Conservation (phyloP, 2,797 vertebrate genomes). For the Melanotaenia parkinsoni region DNA sequence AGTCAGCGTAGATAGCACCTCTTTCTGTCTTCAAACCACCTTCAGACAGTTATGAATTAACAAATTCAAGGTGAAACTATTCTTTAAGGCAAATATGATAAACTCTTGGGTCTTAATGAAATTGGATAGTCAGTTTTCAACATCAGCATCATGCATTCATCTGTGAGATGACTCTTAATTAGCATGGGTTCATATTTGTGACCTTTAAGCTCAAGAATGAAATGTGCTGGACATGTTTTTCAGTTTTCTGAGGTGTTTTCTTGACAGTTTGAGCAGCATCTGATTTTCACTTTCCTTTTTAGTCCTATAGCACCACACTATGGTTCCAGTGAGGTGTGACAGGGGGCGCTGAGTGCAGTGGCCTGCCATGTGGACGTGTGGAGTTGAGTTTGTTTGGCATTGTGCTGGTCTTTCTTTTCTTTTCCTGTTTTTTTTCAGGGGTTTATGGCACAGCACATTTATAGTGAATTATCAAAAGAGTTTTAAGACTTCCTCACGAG, state of each 20-base stretch:
- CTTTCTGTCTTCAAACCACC: constrained; percentile 30
- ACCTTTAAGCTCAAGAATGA: constrained; percentile 22
- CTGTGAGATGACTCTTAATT: constrained; percentile 30
- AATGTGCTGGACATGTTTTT: constrained; percentile 21
- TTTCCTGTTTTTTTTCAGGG: not conserved
- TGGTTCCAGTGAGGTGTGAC: constrained; percentile 36
- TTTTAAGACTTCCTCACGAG: not conserved
- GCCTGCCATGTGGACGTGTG: not conserved
- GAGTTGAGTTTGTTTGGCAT: constrained; percentile 15
- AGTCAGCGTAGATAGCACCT: constrained; percentile 1
- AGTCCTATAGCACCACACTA: constrained; percentile 68
- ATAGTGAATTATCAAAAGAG: not conserved
- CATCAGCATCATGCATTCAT: constrained; percentile 1
- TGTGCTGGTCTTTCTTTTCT: constrained; percentile 6
- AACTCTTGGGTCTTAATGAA: constrained; percentile 39
- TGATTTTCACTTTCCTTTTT: not conserved
- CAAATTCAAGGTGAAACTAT: constrained; percentile 15
- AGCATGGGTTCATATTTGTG: constrained; percentile 31
- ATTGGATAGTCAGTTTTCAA: constrained; percentile 37
- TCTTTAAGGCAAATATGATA: constrained; percentile 45
- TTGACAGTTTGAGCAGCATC: constrained; percentile 22
- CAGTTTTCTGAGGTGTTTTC: constrained; percentile 27
- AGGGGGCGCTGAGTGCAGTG: not conserved
- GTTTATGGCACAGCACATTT: not conserved
- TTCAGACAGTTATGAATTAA: constrained; percentile 41